These are phyloP conservation scores for Sebastes steindachneri DNA, from an alignment of 2,797 vertebrate species.

Conservation along the genomic window DNA sequence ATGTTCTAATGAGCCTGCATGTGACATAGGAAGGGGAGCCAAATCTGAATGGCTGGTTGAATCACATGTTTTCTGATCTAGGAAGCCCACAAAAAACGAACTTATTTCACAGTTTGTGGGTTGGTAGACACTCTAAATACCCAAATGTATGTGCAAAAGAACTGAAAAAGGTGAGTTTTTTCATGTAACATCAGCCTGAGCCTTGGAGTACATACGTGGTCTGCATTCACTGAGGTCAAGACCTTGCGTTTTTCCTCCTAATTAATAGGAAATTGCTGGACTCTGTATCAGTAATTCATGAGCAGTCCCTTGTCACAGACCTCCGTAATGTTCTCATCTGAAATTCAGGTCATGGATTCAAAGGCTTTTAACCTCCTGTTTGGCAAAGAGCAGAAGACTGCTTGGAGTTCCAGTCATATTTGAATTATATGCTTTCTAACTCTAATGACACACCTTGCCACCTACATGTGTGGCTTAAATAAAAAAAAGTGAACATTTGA, in stretches of 20 bases:
- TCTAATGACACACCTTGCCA: slow-evolving; percentile 28
- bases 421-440: slow-evolving; percentile 13
- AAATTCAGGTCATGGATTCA: slow-evolving; percentile 42
- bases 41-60: neutral
- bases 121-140: neutral
- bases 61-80: neutral
- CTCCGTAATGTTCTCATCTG: slow-evolving; percentile 21
- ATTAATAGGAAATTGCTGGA: slow-evolving; percentile 20
- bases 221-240: neutral
- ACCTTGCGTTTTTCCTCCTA: slow-evolving; percentile 3
- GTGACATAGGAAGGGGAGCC: neutral
- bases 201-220: neutral
- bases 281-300: slow-evolving; percentile 41
- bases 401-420: slow-evolving; percentile 6
- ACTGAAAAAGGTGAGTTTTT: neutral
- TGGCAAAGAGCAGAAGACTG: slow-evolving; percentile 14
- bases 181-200: neutral
- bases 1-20: neutral
- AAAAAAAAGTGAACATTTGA: neutral
- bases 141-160: neutral
- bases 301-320: slow-evolving; percentile 20
- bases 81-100: neutral
- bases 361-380: slow-evolving; percentile 26
- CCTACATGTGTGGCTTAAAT: slow-evolving; percentile 1
- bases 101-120: neutral